These are phyloP conservation scores for Cinclus cinclus DNA, from an alignment of 2,113 vertebrate species.

Conservation along the genomic window DNA sequence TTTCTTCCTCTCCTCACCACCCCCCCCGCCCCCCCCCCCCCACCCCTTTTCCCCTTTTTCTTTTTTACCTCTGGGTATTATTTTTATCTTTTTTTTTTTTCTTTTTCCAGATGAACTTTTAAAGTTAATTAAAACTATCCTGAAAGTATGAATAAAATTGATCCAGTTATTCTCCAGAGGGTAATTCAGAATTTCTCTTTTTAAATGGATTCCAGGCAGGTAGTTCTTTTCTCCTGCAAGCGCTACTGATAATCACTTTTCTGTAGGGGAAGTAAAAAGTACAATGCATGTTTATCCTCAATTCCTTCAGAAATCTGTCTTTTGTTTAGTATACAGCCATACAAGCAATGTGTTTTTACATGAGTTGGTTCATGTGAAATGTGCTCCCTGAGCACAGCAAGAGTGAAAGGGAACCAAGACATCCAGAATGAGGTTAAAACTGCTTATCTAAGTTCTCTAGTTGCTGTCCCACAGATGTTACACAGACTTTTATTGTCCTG, in stretches of 20 bases:
- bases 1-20: neutral
- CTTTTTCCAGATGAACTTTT: neutral
- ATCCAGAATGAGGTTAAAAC: neutral
- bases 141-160: neutral
- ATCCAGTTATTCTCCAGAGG: neutral
- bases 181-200: neutral
- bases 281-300: neutral
- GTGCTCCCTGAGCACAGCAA: neutral
- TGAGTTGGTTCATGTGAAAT: neutral
- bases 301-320: neutral
- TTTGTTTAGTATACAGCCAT: neutral
- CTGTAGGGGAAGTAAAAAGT: rapidly evolving
- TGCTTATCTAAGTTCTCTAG: neutral
- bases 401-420: neutral
- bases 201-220: neutral
- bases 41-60: neutral
- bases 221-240: neutral
- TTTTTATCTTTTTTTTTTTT: neutral
- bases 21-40: too few species aligned
- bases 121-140: neutral
- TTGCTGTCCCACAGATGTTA: neutral
- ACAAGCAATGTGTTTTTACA: neutral
- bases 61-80: neutral
- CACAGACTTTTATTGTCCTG: neutral
- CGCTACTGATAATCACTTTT: neutral